Conservation (phyloP, 92 coral and sea anemone species). For the Porites rus region DNA sequence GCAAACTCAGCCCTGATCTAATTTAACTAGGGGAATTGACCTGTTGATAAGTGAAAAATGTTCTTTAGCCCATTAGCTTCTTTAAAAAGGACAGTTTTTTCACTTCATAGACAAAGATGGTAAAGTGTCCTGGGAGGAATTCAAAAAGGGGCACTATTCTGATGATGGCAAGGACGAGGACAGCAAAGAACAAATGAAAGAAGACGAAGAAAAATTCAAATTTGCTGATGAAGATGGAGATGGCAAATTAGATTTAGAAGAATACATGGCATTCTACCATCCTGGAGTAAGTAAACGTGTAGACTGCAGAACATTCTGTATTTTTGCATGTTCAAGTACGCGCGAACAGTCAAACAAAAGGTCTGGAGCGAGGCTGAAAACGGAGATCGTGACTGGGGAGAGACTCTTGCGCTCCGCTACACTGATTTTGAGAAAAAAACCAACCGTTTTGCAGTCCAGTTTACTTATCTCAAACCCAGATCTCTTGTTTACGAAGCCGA, state of each 20-base stretch:
- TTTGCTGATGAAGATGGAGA: conserved; percentile 85
- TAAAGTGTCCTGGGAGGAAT: conserved; percentile 90
- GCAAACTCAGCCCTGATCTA: too few species aligned
- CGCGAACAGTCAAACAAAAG: too few species aligned
- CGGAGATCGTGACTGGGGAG: too few species aligned
- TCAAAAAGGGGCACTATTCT: conserved; percentile 83
- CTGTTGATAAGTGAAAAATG: not conserved
- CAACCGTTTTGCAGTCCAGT: too few species aligned
- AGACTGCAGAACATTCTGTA: too few species aligned
- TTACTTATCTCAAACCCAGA: too few species aligned
- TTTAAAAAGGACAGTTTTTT: not conserved
- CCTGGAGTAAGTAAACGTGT: conserved; percentile 70
- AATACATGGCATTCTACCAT: conserved; percentile 83
- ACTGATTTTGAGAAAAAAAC: too few species aligned
- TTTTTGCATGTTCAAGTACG: too few species aligned
- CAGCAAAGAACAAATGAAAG: conserved; percentile 70
- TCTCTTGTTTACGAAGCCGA: too few species aligned
- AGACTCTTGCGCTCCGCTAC: too few species aligned
- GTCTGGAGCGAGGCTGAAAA: too few species aligned
- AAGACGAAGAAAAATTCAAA: conserved; percentile 85
- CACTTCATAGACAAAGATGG: conserved; percentile 83
- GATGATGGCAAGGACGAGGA: conserved; percentile 78
- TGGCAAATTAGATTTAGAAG: conserved; percentile 72
- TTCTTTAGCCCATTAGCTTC: not conserved
- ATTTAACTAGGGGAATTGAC: too few species aligned